Conservation (phyloP, 2,888 invertebrate genomes). For the Muschampia plurimacula region DNA sequence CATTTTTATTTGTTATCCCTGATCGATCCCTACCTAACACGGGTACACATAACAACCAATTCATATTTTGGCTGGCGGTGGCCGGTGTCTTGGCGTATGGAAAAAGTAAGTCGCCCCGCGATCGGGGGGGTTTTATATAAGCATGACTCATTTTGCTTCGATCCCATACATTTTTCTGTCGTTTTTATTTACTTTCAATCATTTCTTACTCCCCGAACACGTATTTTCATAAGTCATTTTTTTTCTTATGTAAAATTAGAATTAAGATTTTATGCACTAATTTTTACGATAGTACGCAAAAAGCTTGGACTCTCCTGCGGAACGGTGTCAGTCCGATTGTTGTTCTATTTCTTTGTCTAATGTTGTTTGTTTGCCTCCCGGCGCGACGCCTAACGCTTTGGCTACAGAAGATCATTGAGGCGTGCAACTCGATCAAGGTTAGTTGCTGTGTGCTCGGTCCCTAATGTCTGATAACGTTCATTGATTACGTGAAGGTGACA, state of each 20-base stretch:
- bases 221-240: slow-evolving; percentile 16
- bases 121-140: slow-evolving; percentile 57
- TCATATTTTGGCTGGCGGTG: slow-evolving; percentile 70
- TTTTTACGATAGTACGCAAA: slow-evolving; percentile 21
- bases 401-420: slow-evolving; percentile 96
- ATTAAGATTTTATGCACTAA: slow-evolving; percentile 33
- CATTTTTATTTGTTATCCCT: slow-evolving; percentile 79
- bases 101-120: slow-evolving; percentile 75
- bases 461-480: slow-evolving; percentile 48
- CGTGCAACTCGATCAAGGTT: slow-evolving; percentile 97
- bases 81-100: slow-evolving; percentile 59
- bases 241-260: slow-evolving; percentile 12
- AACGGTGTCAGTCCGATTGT: slow-evolving; percentile 47
- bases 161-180: slow-evolving; percentile 12
- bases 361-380: slow-evolving; percentile 75
- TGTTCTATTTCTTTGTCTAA: slow-evolving; percentile 60
- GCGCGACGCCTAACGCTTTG: slow-evolving; percentile 73
- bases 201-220: slow-evolving; percentile 7
- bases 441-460: slow-evolving; percentile 66
- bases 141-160: slow-evolving; percentile 63
- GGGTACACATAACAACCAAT: slow-evolving; percentile 74
- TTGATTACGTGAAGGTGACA: slow-evolving; percentile 40
- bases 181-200: slow-evolving; percentile 12
- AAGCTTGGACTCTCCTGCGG: slow-evolving; percentile 45
- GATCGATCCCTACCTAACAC: slow-evolving; percentile 77